Percentiles rank a stretch among this genome's conserved stretches.
Conservation (phyloP, 2,888 invertebrate genomes). For the Drosophila anomalata region DNA sequence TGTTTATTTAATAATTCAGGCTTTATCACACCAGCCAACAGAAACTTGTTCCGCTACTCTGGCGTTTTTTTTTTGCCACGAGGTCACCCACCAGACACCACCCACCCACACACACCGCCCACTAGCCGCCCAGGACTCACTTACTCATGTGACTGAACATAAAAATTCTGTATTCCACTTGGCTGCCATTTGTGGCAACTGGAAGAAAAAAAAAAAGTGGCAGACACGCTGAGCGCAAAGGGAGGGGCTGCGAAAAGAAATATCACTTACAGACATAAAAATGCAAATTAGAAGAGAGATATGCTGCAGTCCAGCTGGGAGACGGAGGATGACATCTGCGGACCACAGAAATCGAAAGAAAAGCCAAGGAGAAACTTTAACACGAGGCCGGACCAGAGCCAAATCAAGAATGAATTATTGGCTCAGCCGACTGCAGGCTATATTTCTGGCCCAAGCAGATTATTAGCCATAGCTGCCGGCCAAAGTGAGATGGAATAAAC, state of each 20-base stretch:
- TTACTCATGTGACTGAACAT: slow-evolving; percentile 43
- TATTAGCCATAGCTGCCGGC: slow-evolving; percentile 28
- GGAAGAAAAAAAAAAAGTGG: background rate
- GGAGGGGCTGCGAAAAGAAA: slow-evolving; percentile 22
- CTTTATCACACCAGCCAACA: slow-evolving; percentile 63
- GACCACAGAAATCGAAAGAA: slow-evolving; percentile 12
- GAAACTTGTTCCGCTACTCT: slow-evolving; percentile 14
- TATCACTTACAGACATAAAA: slow-evolving; percentile 58
- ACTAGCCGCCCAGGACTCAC: slow-evolving; percentile 31
- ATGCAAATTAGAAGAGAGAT: slow-evolving; percentile 64
- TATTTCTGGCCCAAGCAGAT: slow-evolving; percentile 18
- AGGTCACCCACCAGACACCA: background rate
- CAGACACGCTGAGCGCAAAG: slow-evolving; percentile 8
- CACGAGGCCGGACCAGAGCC: slow-evolving; percentile 9
- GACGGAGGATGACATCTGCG: slow-evolving; percentile 32
- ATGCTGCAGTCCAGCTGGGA: slow-evolving; percentile 36
- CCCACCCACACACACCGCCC: slow-evolving; percentile 4
- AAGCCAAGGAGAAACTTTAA: slow-evolving; percentile 26
- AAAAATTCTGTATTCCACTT: slow-evolving; percentile 40
- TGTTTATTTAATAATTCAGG: slow-evolving; percentile 77
- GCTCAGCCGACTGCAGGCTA: slow-evolving; percentile 16
- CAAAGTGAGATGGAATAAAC: slow-evolving; percentile 12
- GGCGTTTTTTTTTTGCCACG: slow-evolving; percentile 11
- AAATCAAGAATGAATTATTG: slow-evolving; percentile 40
- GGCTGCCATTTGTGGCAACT: slow-evolving; percentile 28